Evolutionary conservation across 1,140 invertebrate species (phyloP), one percentile per base, ranked within the genome.

Genomic region (Drosophila pandora): DNA sequence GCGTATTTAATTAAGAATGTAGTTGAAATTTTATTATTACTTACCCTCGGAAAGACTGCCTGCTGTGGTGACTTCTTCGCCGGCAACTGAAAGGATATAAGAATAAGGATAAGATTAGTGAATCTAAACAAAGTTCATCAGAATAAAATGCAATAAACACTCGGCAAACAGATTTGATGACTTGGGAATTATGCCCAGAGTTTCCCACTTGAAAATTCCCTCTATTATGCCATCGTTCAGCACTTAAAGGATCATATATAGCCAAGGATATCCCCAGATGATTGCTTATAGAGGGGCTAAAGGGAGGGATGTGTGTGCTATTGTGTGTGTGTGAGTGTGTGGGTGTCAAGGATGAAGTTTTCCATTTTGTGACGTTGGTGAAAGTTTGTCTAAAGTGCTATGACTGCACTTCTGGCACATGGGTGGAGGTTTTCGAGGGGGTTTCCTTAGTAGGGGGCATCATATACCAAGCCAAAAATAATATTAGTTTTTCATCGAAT

Each of bases 11-110:
- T 37, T 37, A 37, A 12, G 3, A 37, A 10, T 10, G 9, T 10
- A 32, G 2, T 32, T 32, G 10, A 37, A 1, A 37, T 1, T 4
- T 37, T 12, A 37, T 37, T 12, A 43, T 45, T n/a, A 21, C 67
- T 76, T 53, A 91, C 90, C 90, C 78, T 91, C 90, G 7, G 90
- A 91, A 45, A 91, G 76, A 57, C 83, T 72, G 22, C 80, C 62
- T 56, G 83, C 70, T 5, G 84, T 81, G 65, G 78, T 79, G 23
- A 72, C 60, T 48, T 79, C 77, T 52, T 90, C 80, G 13, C 77
- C 69, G 17, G 84, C 83, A 71, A 79, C 90, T 91, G 70, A 10
- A 82, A 80, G 5, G 5, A 12, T 5, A 43, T 1, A 21, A 43
- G 6, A 8, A 43, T 4, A 2, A 21, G 13, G 41, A 17, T 5